Evolutionary conservation across 2,113 vertebrate species (phyloP), one percentile per base, ranked within the genome.

Genomic region (Oceanites oceanicus): DNA sequence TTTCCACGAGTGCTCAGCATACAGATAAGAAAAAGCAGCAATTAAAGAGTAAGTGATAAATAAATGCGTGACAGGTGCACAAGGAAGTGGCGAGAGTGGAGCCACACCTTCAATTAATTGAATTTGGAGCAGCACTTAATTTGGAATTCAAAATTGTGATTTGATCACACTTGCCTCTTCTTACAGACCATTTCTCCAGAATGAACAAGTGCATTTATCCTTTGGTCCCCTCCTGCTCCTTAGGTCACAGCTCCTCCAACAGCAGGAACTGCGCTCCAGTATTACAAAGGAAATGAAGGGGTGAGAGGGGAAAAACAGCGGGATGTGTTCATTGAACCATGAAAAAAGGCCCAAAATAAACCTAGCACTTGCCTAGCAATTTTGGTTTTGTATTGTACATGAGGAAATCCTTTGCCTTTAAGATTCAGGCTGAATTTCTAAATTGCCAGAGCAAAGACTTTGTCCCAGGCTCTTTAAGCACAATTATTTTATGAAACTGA

Each of bases 21-120:
- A 49, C 6, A 74, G n/a, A 17, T 25, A 7, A 19, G 11, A 49
- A 47, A 3, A 19, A 34, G 40, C 2, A 36, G 62, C 49, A 61
- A 47, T 26, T 67, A 27, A 15, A 65, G 38, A 38, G 38, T 38
- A 38, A 38, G 29, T 4, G 6, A 21, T 44, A 38, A 77, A 65
- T 1, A 7, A 58, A 15, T 1, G 2, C 1, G 1, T 21, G 65
- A 56, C n/a, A 68, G 58, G 44, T 50, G 34, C 4, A 0, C 5
- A 11, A 83, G 32, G n/a, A 75, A 23, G 47, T 10, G 19, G 45
- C 3, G 13, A 84, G 18, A 59, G 22, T 7, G 7, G 17, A 85
- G 10, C 15, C 15, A 26, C 66, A 52, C 49, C 74, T 79, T 59
- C 42, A 63, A 29, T 23, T 40, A 49, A 61, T 2, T 70, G 9